Evolutionary conservation across 2,888 invertebrate genomes (phyloP).

Genomic region (Liopterus haemorrhoidalis): DNA sequence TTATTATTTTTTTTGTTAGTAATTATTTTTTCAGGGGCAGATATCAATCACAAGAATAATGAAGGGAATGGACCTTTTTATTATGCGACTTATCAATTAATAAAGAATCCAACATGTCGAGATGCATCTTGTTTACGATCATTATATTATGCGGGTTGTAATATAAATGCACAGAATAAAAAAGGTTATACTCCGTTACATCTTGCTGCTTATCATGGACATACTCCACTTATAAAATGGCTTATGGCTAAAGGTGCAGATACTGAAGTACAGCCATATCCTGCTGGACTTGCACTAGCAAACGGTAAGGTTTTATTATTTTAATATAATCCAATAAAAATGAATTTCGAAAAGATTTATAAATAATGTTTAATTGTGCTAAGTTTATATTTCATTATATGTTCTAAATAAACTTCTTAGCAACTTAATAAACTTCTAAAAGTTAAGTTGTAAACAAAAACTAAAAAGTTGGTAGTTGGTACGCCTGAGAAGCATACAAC

Average conservation of each 20-base stretch:
- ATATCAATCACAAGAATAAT: conserved; percentile 34
- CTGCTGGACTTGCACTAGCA: conserved; percentile 34
- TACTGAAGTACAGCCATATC: conserved; percentile 30
- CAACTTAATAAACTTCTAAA: too few relatives aligned
- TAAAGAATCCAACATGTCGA: conserved; percentile 32
- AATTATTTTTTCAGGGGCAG: conserved; percentile 32
- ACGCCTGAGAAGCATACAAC: too few relatives aligned
- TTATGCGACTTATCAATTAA: conserved; percentile 36
- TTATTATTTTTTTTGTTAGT: conserved; percentile 8
- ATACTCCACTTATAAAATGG: conserved; percentile 38
- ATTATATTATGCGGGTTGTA: conserved; percentile 39
- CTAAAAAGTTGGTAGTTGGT: too few relatives aligned
- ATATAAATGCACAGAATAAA: conserved; percentile 37
- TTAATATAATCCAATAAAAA: too few relatives aligned
- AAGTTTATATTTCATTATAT: too few relatives aligned
- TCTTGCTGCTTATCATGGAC: conserved; percentile 40
- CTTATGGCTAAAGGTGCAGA: conserved; percentile 36
- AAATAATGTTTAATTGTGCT: too few relatives aligned
- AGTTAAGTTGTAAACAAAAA: too few relatives aligned
- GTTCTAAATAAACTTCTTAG: too few relatives aligned
- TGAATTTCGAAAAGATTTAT: too few relatives aligned
- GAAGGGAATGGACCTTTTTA: conserved; percentile 38
- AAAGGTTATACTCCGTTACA: conserved; percentile 39
- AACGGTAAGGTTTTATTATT: conserved; percentile 13
- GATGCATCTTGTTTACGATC: conserved; percentile 39